phyloP scores from a whole-genome alignment of 2,888 invertebrate genomes.

The Kuschelorhynchus macadamiae region DNA sequence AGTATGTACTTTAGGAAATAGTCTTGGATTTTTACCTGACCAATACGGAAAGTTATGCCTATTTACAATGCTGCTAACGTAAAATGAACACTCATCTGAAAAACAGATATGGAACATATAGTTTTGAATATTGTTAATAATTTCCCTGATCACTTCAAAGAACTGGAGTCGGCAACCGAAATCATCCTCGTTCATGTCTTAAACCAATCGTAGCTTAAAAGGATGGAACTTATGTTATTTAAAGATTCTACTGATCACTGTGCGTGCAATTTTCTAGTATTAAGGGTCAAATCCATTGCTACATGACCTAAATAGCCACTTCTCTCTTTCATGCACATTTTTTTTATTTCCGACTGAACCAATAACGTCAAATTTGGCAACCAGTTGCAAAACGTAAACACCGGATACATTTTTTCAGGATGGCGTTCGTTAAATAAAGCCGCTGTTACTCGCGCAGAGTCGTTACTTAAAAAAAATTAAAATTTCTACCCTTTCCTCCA shows the following conservation, averaged over 20 bases:
- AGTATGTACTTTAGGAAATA: too few species aligned
- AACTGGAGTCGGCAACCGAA: not conserved
- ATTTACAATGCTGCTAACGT: too few species aligned
- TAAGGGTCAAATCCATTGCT: not conserved
- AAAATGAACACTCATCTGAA: too few species aligned
- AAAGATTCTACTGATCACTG: not conserved
- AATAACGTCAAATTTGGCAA: conserved; percentile 12
- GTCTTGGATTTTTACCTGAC: too few species aligned
- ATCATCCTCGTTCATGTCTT: not conserved
- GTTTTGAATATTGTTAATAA: too few species aligned
- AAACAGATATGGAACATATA: too few species aligned
- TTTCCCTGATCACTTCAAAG: not conserved
- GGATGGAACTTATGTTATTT: not conserved
- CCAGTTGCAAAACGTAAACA: conserved; percentile 14
- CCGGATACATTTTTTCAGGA: too few species aligned
- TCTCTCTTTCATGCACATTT: not conserved
- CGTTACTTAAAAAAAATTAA: too few species aligned
- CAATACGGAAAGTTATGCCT: too few species aligned
- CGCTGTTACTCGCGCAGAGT: too few species aligned
- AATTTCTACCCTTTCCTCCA: too few species aligned
- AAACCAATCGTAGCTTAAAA: not conserved
- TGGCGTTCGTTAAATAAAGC: too few species aligned
- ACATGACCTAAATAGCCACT: not conserved
- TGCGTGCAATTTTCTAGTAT: not conserved
- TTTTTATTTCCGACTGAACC: conserved; percentile 7